Percentiles rank a stretch among this genome's conserved stretches.
Evolutionary conservation across 30 jellyfish, hydroid and myxozoan genomes (phyloP).

Genomic region (Hydra vulgaris): DNA sequence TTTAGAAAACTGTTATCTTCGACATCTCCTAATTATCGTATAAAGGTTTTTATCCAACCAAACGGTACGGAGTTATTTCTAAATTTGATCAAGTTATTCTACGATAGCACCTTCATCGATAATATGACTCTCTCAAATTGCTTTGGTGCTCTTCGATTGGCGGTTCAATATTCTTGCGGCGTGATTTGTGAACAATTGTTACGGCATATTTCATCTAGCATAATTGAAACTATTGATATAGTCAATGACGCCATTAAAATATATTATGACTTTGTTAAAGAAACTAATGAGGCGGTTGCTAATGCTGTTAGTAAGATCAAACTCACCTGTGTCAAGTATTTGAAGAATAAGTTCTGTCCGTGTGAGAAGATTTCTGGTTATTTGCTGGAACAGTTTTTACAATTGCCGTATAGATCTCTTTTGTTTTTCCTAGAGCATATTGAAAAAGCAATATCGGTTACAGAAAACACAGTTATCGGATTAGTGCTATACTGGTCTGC

Average conservation of each 20-base stretch:
- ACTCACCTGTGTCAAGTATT: slow-evolving; percentile 1
- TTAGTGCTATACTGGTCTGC: slow-evolving; percentile 19
- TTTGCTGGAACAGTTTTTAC: slow-evolving; percentile 9
- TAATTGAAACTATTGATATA: background rate
- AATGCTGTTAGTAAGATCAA: slow-evolving; percentile 12
- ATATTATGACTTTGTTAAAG: background rate
- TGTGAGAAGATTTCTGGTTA: slow-evolving; percentile 23
- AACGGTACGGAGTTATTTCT: slow-evolving; percentile 18
- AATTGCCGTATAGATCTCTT: background rate
- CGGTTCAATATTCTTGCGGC: slow-evolving; percentile 12
- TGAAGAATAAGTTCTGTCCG: slow-evolving; percentile 18
- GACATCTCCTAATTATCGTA: slow-evolving; percentile 9
- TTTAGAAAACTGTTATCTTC: slow-evolving; percentile 20
- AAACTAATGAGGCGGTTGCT: background rate
- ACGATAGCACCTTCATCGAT: slow-evolving; percentile 6
- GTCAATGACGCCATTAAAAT: slow-evolving; percentile 15
- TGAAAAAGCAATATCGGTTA: slow-evolving; percentile 22
- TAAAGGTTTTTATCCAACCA: background rate
- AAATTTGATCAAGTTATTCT: slow-evolving; percentile 9
- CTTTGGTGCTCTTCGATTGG: slow-evolving; percentile 3
- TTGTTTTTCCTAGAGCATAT: slow-evolving; percentile 9
- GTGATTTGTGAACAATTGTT: slow-evolving; percentile 2
- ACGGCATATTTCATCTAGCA: slow-evolving; percentile 21
- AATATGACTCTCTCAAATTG: slow-evolving; percentile 9
- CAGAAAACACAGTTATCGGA: slow-evolving; percentile 22